phyloP scores from a whole-genome alignment of 2,797 vertebrate species.

The Clarias platycephalus region DNA sequence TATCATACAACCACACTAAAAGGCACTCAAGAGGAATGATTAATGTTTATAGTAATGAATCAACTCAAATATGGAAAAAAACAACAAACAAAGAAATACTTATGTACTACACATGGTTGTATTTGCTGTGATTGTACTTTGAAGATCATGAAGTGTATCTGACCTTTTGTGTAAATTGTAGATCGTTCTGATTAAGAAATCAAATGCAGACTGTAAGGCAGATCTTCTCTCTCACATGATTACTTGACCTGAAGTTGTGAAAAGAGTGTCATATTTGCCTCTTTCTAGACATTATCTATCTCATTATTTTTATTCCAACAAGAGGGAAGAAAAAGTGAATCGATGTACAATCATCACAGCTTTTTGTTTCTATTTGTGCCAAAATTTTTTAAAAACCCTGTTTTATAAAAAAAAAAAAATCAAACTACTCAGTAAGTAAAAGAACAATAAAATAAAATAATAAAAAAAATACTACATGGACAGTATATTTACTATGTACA shows the following conservation, averaged over 20 bases:
- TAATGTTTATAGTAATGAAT: constrained; percentile 46
- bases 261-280: constrained; percentile 77
- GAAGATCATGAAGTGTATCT: not conserved
- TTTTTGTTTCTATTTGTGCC: constrained; percentile 56
- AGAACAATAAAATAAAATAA: constrained; percentile 36
- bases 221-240: constrained; percentile 71
- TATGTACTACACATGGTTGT: not conserved
- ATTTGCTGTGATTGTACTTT: constrained; percentile 33
- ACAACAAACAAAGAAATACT: not conserved
- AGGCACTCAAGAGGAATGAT: constrained; percentile 83
- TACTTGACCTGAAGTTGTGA: constrained; percentile 58
- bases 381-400: constrained; percentile 64
- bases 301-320: constrained; percentile 57
- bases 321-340: constrained; percentile 53
- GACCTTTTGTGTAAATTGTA: constrained; percentile 18
- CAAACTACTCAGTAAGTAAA: constrained; percentile 61
- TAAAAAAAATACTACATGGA: constrained; percentile 58
- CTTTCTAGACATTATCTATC: constrained; percentile 47
- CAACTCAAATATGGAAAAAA: constrained; percentile 7
- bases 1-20: constrained; percentile 52
- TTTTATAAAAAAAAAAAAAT: constrained; percentile 54
- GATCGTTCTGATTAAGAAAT: not conserved
- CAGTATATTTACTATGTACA: constrained; percentile 77
- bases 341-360: constrained; percentile 71
- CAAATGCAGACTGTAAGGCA: constrained; percentile 60